These are phyloP conservation scores for Apamea anceps DNA, from an alignment of 2,888 invertebrate genomes.

Conservation along the genomic window DNA sequence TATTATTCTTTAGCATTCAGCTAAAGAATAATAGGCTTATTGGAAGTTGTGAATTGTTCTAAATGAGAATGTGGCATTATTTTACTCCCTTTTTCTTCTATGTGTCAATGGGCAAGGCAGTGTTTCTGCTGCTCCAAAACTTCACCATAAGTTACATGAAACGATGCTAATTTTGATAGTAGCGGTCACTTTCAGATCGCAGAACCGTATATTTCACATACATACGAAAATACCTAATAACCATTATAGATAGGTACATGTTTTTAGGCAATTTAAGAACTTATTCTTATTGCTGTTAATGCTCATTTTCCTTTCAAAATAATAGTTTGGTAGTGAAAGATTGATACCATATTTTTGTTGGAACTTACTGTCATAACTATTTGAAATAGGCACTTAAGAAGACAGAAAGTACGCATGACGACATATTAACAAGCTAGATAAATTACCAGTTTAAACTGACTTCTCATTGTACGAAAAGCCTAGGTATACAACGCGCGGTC, in stretches of 20 bases:
- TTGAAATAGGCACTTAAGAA: background rate
- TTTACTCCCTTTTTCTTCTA: background rate
- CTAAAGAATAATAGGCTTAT: no score
- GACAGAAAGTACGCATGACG: no score
- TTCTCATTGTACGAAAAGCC: background rate
- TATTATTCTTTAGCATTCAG: no score
- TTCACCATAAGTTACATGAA: background rate
- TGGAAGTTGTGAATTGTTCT: no score
- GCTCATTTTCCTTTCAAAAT: constrained; percentile 35
- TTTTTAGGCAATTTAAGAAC: constrained; percentile 67
- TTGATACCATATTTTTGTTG: constrained; percentile 70
- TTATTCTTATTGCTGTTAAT: constrained; percentile 55
- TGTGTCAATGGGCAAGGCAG: no score
- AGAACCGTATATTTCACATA: constrained; percentile 59
- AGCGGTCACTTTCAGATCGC: constrained; percentile 15
- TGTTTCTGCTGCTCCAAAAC: background rate
- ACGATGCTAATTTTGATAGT: background rate
- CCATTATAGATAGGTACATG: constrained; percentile 57
- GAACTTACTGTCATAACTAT: constrained; percentile 60
- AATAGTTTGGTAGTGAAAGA: constrained; percentile 62
- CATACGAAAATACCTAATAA: constrained; percentile 69
- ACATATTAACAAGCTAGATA: background rate
- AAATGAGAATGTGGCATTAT: background rate
- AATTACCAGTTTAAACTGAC: background rate
- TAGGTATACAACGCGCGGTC: no score